These are phyloP conservation scores for Notothenia coriiceps DNA, from an alignment of 2,113 vertebrate genomes.

Conservation along the genomic window DNA sequence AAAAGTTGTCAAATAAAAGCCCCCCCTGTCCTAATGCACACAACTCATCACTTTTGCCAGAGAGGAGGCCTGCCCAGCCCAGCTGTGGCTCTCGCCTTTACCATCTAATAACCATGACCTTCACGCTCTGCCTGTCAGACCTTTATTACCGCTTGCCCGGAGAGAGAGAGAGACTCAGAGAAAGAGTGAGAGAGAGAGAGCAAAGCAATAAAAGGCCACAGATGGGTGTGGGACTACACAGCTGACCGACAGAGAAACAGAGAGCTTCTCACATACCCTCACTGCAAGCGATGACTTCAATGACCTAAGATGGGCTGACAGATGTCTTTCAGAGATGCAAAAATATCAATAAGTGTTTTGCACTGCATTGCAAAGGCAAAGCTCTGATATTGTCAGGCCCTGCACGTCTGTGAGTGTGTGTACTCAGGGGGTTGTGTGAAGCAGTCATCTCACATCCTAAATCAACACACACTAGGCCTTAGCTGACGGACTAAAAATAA, in stretches of 20 bases:
- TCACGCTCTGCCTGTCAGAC: constrained; percentile 80
- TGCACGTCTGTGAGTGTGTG: constrained; percentile 33
- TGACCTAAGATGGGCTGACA: constrained; percentile 59
- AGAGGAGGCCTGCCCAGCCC: constrained; percentile 67
- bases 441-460: constrained; percentile 70
- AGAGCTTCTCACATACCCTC: constrained; percentile 72
- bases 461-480: constrained; percentile 68
- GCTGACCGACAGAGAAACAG: constrained; percentile 67
- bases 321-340: constrained; percentile 42
- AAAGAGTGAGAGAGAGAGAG: constrained; percentile 58
- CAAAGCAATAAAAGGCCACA: constrained; percentile 75
- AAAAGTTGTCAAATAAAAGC: constrained; percentile 57
- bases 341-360: constrained; percentile 27
- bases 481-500: constrained; percentile 81
- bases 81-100: constrained; percentile 81
- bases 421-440: constrained; percentile 27
- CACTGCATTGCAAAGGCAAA: constrained; percentile 7
- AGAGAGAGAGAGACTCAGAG: constrained; percentile 28
- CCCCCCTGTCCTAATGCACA: constrained; percentile 50
- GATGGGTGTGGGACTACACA: constrained; percentile 75
- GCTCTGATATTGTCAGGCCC: background rate
- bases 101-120: constrained; percentile 83
- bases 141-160: constrained; percentile 78
- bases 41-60: constrained; percentile 74
- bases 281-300: constrained; percentile 58